Base-by-base conservation (phyloP, 2,888 invertebrate species). In the Latheticus oryzae region DNA sequence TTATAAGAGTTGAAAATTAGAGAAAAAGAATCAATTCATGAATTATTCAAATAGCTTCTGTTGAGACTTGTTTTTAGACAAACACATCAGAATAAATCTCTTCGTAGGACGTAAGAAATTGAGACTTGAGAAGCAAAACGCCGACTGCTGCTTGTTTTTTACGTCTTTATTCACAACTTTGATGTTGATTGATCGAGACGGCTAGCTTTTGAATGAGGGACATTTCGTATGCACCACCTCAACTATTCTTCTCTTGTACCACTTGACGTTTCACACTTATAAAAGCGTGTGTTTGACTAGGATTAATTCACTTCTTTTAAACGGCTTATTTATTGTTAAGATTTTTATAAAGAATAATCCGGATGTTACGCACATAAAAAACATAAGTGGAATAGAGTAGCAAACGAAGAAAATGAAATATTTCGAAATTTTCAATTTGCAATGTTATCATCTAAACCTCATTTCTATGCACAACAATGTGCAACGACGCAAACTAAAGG, bases 181-280 rank as follows among this genome's bases (percentile, higher is more conserved):
- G 32, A 45, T 32, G 45, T 30, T 47, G 47, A 47, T 47, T 47
- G 47, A 47, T 47, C n/a, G 23, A 47, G 21, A 8, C 33, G n/a
- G 30, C 30, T 19, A 12, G 9, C 11, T 2, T 24, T 21, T 8
- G 12, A 15, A 13, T 23, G 33, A 33, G 48, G 35, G 48, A 35
- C 24, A 33, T 47, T 33, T 33, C 15, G 33, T 47, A 47, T 47
- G 47, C 47, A 47, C 35, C 35, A 24, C 24, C 24, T 35, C 8
- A 23, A 35, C 40, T 40, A 23, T 8, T 40, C 11, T 13, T 40
- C n/a, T 40, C 5, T 23, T 9, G 9, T 21, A 38, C 38, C 28
- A 48, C 48, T 48, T 35, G 48, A 48, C 45, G 24, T 45, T 17
- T 32, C 32, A 45, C 47, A 42, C 24, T 26, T 15, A 15, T 28